Evolutionary conservation across 1,140 invertebrate species (phyloP), one percentile per base, ranked within the genome.

Genomic region (Carcinoscorpius rotundicauda): DNA sequence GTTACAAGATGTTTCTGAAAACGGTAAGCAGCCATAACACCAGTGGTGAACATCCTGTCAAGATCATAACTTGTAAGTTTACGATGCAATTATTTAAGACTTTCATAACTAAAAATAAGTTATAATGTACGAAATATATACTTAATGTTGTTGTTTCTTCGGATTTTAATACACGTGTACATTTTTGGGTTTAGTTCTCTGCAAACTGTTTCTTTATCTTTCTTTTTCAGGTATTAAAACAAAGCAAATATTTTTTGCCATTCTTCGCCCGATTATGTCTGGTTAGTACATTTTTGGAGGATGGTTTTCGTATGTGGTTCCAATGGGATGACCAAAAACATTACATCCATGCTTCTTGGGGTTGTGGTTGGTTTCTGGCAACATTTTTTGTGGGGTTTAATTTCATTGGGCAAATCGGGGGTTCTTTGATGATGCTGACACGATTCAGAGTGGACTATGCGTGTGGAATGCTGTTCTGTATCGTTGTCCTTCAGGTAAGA

Each of bases 201-300:
- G 29, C 29, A 29, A 29, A 29, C 29, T 29, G 29, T 29, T 79
- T 53, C 29, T 29, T 29, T 29, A 29, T 29, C 29, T 29, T 29
- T 29, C 29, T 64, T 65, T 68, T 79, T 53, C 77, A 97, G 93
- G 87, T 97, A 60, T 86, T 95, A 69, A 83, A 93, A 72, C 87
- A 91, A 79, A 87, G 89, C 60, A 98, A 98, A 79, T 85, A 95
- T 78, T 82, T 98, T 64, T 79, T 99, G 71, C 97, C 97, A 29
- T 97, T 95, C 67, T 81, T 98, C 61, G 97, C 97, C 4, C 83
- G 97, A 66, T 79, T 98, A 53, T 99, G 95, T 77, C 84, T 99
- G n/a, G 97, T 99, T 71, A 94, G 94, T 66, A 99, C 97, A 71
- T 99, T 99, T 80, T 82, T 99, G 51, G 97, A 99, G 82, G 97